Percentiles rank a stretch among this genome's conserved stretches.
Evolutionary conservation across 2,888 invertebrate species (phyloP).

Genomic region (Torymus aiolomorphi): DNA sequence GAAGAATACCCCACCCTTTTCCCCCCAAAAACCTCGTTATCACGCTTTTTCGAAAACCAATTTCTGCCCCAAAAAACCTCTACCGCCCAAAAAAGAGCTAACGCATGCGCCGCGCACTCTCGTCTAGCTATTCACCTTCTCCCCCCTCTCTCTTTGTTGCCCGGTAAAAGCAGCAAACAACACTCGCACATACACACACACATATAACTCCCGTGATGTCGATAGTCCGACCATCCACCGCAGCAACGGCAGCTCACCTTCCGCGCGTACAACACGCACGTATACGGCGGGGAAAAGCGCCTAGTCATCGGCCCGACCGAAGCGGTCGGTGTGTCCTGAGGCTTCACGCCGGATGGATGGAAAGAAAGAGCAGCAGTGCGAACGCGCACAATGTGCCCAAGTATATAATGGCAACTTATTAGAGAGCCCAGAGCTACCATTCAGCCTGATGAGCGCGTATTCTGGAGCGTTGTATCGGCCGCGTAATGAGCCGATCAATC

Average conservation of each 20-base stretch:
- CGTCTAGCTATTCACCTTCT: constrained; percentile 21
- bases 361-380: background rate
- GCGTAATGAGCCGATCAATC: constrained; percentile 30
- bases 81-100: background rate
- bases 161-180: constrained; percentile 31
- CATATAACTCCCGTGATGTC: background rate
- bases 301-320: constrained; percentile 31
- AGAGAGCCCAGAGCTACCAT: constrained; percentile 62
- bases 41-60: too few species aligned
- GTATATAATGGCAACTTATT: constrained; percentile 39
- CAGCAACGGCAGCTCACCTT: background rate
- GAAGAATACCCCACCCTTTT: too few species aligned
- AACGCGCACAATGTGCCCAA: background rate
- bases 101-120: background rate
- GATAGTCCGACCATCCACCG: background rate
- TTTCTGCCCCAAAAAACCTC: too few species aligned
- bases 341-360: too few species aligned
- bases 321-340: too few species aligned
- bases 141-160: constrained; percentile 3
- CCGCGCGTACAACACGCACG: too few species aligned
- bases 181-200: background rate
- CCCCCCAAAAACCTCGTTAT: too few species aligned
- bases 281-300: constrained; percentile 46
- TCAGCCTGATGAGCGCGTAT: constrained; percentile 68
- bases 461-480: constrained; percentile 25